Evolutionary conservation across 2,888 invertebrate genomes (phyloP).

Genomic region (Stenodema calcarata): DNA sequence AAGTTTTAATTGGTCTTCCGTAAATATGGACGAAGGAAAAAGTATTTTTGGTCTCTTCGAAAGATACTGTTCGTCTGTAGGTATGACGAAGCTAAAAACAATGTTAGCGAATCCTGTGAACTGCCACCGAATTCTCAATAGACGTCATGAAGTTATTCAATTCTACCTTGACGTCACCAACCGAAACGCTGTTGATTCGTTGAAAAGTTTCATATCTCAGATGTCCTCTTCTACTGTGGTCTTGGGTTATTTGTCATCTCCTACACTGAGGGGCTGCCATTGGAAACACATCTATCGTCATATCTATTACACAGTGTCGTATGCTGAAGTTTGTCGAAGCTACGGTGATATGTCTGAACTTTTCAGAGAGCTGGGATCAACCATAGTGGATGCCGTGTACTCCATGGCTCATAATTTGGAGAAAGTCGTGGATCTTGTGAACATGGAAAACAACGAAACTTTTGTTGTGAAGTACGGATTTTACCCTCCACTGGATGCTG

Average conservation of each 20-base stretch:
- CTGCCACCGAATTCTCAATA: conserved; percentile 67
- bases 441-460: conserved; percentile 68
- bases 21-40: conserved; percentile 71
- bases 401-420: conserved; percentile 74
- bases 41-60: conserved; percentile 76
- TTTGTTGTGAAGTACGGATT: conserved; percentile 79
- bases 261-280: conserved; percentile 28
- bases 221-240: conserved; percentile 70
- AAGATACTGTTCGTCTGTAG: conserved; percentile 74
- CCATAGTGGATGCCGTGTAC: conserved; percentile 63
- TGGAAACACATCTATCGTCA: conserved; percentile 62
- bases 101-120: conserved; percentile 76
- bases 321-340: conserved; percentile 71
- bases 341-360: conserved; percentile 60
- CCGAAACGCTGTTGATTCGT: conserved; percentile 68
- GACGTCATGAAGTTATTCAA: conserved; percentile 73
- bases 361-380: conserved; percentile 59
- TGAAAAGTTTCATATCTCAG: conserved; percentile 69
- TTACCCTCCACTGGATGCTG: conserved; percentile 77
- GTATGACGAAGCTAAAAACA: conserved; percentile 70
- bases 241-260: conserved; percentile 10
- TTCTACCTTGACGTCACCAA: conserved; percentile 72
- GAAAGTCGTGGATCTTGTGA: conserved; percentile 75
- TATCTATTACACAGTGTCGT: conserved; percentile 71
- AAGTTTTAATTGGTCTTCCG: conserved; percentile 72